Percentiles rank a stretch among this genome's conserved stretches.
Evolutionary conservation across 1,140 invertebrate genomes (phyloP).

Genomic region (Riptortus pedestris): DNA sequence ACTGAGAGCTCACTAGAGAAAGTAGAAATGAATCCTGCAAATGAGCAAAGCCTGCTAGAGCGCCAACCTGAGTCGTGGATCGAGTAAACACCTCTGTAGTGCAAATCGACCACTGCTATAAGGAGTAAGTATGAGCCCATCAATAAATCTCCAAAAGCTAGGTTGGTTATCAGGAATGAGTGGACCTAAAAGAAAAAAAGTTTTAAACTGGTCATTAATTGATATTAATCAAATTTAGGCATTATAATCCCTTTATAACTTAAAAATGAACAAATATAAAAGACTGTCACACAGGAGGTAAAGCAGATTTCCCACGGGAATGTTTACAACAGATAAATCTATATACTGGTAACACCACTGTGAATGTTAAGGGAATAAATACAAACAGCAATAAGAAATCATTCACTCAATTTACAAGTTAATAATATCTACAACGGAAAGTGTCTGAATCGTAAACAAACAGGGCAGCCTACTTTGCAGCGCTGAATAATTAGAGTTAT

Average conservation of each 20-base stretch:
- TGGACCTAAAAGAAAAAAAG: constrained; percentile 40
- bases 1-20: constrained; percentile 47
- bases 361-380: no score
- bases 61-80: constrained; percentile 43
- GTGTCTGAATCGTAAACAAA: no score
- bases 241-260: not conserved
- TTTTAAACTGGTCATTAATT: not conserved
- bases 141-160: constrained; percentile 44
- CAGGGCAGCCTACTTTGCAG: no score
- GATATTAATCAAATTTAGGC: not conserved
- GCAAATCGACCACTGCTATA: constrained; percentile 43
- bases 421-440: no score
- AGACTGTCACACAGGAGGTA: no score
- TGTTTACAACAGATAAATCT: no score
- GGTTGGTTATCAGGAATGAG: constrained; percentile 47
- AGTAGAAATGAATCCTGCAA: constrained; percentile 47
- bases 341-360: no score
- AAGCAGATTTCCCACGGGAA: no score
- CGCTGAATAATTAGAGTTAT: no score
- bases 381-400: no score
- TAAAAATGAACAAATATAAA: no score
- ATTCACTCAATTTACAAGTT: no score
- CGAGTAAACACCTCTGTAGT: constrained; percentile 45
- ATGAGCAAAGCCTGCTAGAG: constrained; percentile 41
- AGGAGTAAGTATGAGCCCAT: constrained; percentile 47